Conservation (phyloP, 1,140 invertebrate genomes). For the Chlorops oryzae region DNA sequence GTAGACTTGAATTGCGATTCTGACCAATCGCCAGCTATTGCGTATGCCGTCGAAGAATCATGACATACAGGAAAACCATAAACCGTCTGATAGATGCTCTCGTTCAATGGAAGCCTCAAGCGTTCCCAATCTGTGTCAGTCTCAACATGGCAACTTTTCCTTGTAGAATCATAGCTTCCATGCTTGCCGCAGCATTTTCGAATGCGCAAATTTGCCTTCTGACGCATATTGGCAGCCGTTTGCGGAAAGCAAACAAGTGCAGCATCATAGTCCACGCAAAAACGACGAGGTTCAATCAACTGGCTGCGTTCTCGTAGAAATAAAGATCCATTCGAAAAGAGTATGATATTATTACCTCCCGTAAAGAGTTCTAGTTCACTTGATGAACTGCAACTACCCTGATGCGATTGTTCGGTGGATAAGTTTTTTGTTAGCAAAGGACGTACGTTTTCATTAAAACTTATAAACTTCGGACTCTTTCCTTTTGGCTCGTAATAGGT, state of each 20-base stretch:
- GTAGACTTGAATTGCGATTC: constrained; percentile 30
- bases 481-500: constrained; percentile 32
- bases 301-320: constrained; percentile 45
- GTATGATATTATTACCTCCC: constrained; percentile 26
- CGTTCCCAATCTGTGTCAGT: not conserved
- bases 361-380: constrained; percentile 27
- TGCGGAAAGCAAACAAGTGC: constrained; percentile 53
- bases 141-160: constrained; percentile 47
- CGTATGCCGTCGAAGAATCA: constrained; percentile 38
- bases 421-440: constrained; percentile 17
- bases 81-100: constrained; percentile 27
- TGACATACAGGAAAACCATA: constrained; percentile 50
- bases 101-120: constrained; percentile 18
- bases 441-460: constrained; percentile 27
- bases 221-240: not conserved
- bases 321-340: constrained; percentile 55
- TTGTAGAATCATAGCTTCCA: constrained; percentile 53
- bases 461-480: constrained; percentile 32
- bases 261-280: constrained; percentile 56
- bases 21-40: constrained; percentile 50
- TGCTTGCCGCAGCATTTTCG: constrained; percentile 57
- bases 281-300: constrained; percentile 49
- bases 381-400: not conserved
- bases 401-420: constrained; percentile 7
- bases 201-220: constrained; percentile 29